Evolutionary conservation across 2,888 invertebrate species (phyloP).

Genomic region (Lithophane socia): DNA sequence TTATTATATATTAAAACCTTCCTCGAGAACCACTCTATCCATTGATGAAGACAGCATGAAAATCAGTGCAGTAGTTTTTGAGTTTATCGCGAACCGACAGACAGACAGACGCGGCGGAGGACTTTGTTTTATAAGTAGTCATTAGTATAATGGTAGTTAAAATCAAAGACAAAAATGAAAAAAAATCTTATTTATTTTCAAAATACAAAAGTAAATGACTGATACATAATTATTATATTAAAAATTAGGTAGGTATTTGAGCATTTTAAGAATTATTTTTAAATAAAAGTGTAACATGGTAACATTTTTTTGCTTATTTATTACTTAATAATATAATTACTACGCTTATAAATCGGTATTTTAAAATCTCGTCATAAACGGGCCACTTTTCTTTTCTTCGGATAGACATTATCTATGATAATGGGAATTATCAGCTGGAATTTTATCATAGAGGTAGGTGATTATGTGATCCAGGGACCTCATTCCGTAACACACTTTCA

Average conservation of each 20-base stretch:
- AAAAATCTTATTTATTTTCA: slow-evolving; percentile 11
- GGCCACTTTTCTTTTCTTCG: not conserved
- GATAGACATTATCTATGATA: not conserved
- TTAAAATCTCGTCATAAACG: not conserved
- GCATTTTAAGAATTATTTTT: slow-evolving; percentile 14
- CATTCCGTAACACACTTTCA: too few relatives aligned
- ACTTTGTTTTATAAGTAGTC: too few relatives aligned
- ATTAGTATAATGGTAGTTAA: not conserved
- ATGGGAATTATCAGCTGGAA: not conserved
- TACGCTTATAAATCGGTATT: not conserved
- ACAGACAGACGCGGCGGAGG: too few relatives aligned
- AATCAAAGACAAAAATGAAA: slow-evolving; percentile 1
- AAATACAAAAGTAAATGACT: slow-evolving; percentile 32
- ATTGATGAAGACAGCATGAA: too few relatives aligned
- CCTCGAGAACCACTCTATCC: too few relatives aligned
- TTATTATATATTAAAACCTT: too few relatives aligned
- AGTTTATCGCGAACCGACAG: too few relatives aligned
- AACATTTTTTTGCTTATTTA: not conserved
- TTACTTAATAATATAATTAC: not conserved
- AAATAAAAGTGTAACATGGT: slow-evolving; percentile 5
- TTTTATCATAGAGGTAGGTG: too few relatives aligned
- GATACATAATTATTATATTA: slow-evolving; percentile 25
- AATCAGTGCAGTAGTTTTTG: too few relatives aligned
- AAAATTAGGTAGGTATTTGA: slow-evolving; percentile 20
- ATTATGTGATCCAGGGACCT: too few relatives aligned